phyloP scores from a whole-genome alignment of 30 jellyfish, hydroid and myxozoan species.

The Rhopilema esculentum region DNA sequence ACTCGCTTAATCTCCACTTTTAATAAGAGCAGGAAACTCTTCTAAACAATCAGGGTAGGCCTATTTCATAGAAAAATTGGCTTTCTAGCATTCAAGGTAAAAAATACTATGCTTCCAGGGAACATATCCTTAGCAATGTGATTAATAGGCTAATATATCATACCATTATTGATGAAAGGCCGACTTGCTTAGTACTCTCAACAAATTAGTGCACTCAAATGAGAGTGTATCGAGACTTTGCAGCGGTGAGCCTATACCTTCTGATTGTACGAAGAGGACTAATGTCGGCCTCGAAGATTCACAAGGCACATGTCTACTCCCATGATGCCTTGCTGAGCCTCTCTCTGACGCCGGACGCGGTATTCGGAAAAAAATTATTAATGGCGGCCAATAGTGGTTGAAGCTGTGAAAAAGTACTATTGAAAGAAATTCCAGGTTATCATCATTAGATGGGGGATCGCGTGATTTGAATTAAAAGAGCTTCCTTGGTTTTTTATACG shows the following conservation, averaged over 20 bases:
- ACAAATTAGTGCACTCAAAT: not conserved
- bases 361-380: not conserved
- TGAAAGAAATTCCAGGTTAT: too few species aligned
- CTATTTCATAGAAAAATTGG: too few species aligned
- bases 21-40: too few species aligned
- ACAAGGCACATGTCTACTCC: slow-evolving; percentile 37
- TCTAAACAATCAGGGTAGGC: too few species aligned
- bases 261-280: slow-evolving; percentile 11
- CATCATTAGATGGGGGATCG: too few species aligned
- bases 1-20: too few species aligned
- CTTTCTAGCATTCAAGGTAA: slow-evolving; percentile 5
- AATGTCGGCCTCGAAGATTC: not conserved
- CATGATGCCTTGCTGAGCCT: slow-evolving; percentile 62
- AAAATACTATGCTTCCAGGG: too few species aligned
- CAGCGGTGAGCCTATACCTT: slow-evolving; percentile 81
- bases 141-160: too few species aligned
- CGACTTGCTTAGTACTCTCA: slow-evolving; percentile 55
- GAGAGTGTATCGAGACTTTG: not conserved
- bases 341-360: slow-evolving; percentile 10
- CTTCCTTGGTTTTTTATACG: too few species aligned
- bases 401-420: not conserved
- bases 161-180: slow-evolving; percentile 64
- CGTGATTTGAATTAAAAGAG: too few species aligned
- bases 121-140: too few species aligned
- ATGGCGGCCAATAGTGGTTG: not conserved